Conservation (phyloP, 2,113 vertebrate species). For the Tachysurus vachellii region DNA sequence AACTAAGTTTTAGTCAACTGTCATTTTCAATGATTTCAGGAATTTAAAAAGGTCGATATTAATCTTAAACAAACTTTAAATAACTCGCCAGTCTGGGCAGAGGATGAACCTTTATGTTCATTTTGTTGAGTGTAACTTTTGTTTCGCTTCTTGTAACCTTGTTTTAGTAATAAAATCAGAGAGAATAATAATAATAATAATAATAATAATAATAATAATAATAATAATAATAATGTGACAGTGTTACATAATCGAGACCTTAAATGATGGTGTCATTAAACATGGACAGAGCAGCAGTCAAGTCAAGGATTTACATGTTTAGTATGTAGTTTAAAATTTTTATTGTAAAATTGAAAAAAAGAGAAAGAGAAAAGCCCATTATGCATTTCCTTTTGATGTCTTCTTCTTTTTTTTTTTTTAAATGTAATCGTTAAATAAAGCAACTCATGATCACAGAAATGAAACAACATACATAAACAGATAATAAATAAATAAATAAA, state of each 20-base stretch:
- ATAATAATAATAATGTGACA: neutral
- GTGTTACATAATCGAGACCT: neutral
- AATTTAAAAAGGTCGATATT: neutral
- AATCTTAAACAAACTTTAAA: neutral
- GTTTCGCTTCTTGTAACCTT: neutral
- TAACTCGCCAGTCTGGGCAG: neutral
- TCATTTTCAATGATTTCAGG: neutral
- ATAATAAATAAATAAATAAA: constrained; percentile 63
- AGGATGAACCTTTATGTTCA: neutral
- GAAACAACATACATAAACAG: constrained; percentile 57
- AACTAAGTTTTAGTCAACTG: neutral
- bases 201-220: neutral
- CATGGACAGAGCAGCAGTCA: constrained; percentile 18
- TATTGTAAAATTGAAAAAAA: constrained; percentile 87
- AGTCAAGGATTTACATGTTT: constrained; percentile 17
- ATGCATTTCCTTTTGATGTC: constrained; percentile 77
- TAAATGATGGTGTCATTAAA: neutral
- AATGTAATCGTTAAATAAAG: constrained; percentile 67
- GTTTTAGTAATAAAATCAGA: neutral
- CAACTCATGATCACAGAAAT: constrained; percentile 52
- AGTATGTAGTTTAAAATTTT: constrained; percentile 74
- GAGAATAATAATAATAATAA: neutral
- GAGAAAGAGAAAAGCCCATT: constrained; percentile 80
- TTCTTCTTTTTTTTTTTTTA: constrained; percentile 64
- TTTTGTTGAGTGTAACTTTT: neutral